Base-by-base conservation (phyloP, 2,113 vertebrate genomes). In the Hippocampus barbouri region DNA sequence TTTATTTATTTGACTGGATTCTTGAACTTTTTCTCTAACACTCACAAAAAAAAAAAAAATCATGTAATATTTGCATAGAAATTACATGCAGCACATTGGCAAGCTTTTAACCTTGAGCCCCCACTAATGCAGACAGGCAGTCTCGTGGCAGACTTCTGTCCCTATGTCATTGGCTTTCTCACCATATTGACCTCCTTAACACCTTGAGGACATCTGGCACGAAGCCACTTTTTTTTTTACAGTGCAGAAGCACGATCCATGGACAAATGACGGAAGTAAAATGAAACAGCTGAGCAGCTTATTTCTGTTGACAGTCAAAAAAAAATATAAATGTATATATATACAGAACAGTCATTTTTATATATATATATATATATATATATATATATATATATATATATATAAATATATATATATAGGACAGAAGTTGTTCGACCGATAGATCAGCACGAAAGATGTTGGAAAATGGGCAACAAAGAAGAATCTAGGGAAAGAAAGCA, bases 111-210 rank as follows among this genome's bases (percentile, higher is more conserved):
- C 74, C 66, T 64, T 12, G 70, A 81, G 79, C 73, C 71, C 10
- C 69, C 72, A 62, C 18, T 38, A 71, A 90, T 85, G 82, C 82
- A 87, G 90, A 91, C 87, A 84, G 76, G 64, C 79, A 75, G 86
- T 88, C 84, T 87, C 69, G 76, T 57, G 63, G 53, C 57, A 21
- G 71, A 69, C 68, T 60, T 64, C 49, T 70, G 71, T 79, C 71
- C 80, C 67, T 12, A 45, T 75, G 80, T 82, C 76, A 77, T 74
- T 73, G 64, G 79, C 47, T 5, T 51, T 16, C 47, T 53, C 20
- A 8, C 51, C 51, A 21, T 11, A 20, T 53, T 53, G 78, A 83
- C 81, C 86, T 83, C 86, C 87, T 87, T 79, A 88, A 84, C 87
- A 87, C 83, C 83, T 86, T 73, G 62, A 60, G 30, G 82, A 84